phyloP scores from a whole-genome alignment of 2,888 invertebrate genomes.

The Eremobia ochroleuca region DNA sequence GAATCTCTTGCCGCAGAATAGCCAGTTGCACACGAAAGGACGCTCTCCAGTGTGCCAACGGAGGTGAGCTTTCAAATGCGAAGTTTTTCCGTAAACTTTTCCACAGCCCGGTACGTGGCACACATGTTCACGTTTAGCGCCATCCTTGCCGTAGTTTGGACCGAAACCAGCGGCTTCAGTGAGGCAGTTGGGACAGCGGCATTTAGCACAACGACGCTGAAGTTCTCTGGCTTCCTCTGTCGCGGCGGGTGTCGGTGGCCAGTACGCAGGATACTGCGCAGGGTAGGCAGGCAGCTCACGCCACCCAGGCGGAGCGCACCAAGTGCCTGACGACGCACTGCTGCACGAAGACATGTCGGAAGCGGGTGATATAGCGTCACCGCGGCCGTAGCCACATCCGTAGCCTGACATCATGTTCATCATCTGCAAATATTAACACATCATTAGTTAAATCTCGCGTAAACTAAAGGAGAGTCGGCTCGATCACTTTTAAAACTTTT shows the following conservation, averaged over 20 bases:
- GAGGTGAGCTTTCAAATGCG: constrained; percentile 97
- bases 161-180: constrained; percentile 95
- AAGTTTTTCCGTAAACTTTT: constrained; percentile 97
- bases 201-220: constrained; percentile 94
- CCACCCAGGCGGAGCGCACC: constrained; percentile 85
- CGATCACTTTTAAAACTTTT: constrained; percentile 7
- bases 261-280: constrained; percentile 88
- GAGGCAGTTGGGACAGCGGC: constrained; percentile 95
- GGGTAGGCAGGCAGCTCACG: constrained; percentile 86
- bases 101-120: constrained; percentile 97
- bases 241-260: constrained; percentile 85
- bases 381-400: constrained; percentile 87
- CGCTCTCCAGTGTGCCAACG: constrained; percentile 98
- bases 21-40: constrained; percentile 97
- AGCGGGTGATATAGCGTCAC: constrained; percentile 89
- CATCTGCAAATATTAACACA: constrained; percentile 80
- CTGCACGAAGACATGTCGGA: constrained; percentile 87
- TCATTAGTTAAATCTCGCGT: constrained; percentile 33
- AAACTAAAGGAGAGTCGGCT: background rate
- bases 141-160: constrained; percentile 94
- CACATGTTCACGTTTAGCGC: constrained; percentile 95
- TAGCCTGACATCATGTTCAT: constrained; percentile 88
- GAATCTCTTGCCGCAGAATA: constrained; percentile 97
- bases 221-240: constrained; percentile 90
- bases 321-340: constrained; percentile 85